Base-by-base conservation (phyloP, 2,113 vertebrate species). In the Cephalopterus ornatus region DNA sequence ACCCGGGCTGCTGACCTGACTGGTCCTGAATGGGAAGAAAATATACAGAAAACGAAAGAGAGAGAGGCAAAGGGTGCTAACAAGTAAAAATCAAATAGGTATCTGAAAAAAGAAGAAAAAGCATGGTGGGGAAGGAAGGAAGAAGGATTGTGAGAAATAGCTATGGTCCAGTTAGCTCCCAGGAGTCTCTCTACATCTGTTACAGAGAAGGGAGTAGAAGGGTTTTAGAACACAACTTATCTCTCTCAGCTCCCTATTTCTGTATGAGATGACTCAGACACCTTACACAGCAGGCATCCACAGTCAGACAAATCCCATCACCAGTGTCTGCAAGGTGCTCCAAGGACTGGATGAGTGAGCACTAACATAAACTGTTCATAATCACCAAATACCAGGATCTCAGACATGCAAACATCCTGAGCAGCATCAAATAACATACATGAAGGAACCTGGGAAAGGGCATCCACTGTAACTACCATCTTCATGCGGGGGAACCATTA, bases 361-460 rank as follows among this genome's bases (percentile, higher is more conserved):
- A 89, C 15, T 8, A 68, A 59, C 3, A 63, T 3, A 42, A 81
- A 70, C 55, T 30, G 14, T 5, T 55, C 67, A 47, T 26, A 46
- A 46, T 30, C 55, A 71, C 14, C 42, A 78, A 62, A 59, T 26
- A 67, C 18, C 42, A 81, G 59, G 14, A 84, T 62, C 37, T 33
- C 0, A 0, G 61, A 53, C 28, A 11, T 11, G 14, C 24, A 58
- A 52, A 82, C 21, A 76, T 56, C 50, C 52, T 0, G 0, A 65
- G 22, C 14, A 70, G 49, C 16, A 73, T 52, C 62, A 68, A 39
- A 79, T 66, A 17, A 19, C 4, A 0, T 8, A 44, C 0, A 4
- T 33, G 82, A 53, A 90, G 24, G 16, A 70, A 75, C 19, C 4
- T 41, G 52, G 42, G 28, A 88, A 88, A 75, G 28, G 5, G 5